Conservation (phyloP, 2,797 vertebrate species). For the Sternotherus odoratus region DNA sequence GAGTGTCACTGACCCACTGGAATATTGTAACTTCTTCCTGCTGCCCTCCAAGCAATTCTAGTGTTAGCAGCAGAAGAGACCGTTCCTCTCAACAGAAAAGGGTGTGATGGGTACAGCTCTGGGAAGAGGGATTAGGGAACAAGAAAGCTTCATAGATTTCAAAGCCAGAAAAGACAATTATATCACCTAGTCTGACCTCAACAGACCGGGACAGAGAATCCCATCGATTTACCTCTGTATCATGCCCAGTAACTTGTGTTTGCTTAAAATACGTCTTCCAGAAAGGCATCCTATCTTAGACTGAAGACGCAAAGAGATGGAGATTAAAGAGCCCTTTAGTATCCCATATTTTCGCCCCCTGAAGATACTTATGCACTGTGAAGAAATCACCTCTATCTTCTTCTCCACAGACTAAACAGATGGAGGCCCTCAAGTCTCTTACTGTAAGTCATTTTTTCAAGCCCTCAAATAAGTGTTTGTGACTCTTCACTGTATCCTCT, state of each 20-base stretch:
- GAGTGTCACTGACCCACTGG: background rate
- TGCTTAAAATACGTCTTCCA: background rate
- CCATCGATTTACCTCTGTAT: background rate
- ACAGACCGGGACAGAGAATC: background rate
- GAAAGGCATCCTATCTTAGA: background rate
- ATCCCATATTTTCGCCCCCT: background rate
- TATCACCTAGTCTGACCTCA: background rate
- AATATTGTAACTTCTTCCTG: background rate
- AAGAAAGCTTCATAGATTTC: background rate
- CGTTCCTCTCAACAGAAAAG: background rate
- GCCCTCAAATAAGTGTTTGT: background rate
- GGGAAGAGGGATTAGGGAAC: background rate
- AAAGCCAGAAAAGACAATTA: background rate
- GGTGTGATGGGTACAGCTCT: background rate
- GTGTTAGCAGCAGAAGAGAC: background rate
- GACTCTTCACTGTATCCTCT: background rate
- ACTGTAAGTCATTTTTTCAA: background rate
- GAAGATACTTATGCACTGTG: background rate
- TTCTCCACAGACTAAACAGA: background rate
- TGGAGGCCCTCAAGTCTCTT: background rate
- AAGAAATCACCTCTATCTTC: background rate
- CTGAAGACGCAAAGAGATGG: background rate
- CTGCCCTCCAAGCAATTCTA: background rate
- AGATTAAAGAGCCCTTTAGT: background rate
- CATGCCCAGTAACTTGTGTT: background rate